Base-by-base conservation (phyloP, 1,140 invertebrate species). In the Lordiphosa stackelbergi region DNA sequence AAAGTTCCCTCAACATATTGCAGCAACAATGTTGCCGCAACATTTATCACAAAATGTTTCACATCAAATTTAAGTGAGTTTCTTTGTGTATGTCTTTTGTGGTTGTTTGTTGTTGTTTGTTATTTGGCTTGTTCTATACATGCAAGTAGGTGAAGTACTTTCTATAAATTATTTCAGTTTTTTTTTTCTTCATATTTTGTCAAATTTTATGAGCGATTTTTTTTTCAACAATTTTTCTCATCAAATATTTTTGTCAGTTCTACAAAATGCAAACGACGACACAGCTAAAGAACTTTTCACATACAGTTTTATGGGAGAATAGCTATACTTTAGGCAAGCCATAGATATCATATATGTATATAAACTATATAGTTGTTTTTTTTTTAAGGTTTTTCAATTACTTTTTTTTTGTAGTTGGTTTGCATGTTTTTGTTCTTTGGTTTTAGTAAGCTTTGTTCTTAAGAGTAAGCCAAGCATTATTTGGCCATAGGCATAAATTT, bases 401-500 rank as follows among this genome's bases (percentile, higher is more conserved):
- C 41, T 41, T 12, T 60, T 19, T 19, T 19, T 19, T 19, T 49
- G 57, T 64, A 35, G 45, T 53, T 38, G 37, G 46, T 53, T 61
- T 45, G 59, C 11, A 31, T 10, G 3, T 13, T 42, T 13, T 63
- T 36, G 19, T 36, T 72, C 53, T 60, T 68, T 42, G 53, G 53
- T 66, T 78, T 73, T 51, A 53, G 47, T 59, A 78, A 78, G 73
- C 73, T 69, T 46, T 58, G 43, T 59, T 78, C 75, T 78, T 78
- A 78, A 41, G 51, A 65, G 54, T 66, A 66, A 66, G 64, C 64
- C 64, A 66, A 66, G 64, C 64, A 66, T 66, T 66, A 59, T 55
- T 55, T 66, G 64, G 64, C 64, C 64, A 37, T 66, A 58, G 64
- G 61, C 63, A 38, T 45, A 19, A 45, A 6, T 46, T 35, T 37